Conservation (phyloP, 2,888 invertebrate genomes). For the Palloptera scutellata region DNA sequence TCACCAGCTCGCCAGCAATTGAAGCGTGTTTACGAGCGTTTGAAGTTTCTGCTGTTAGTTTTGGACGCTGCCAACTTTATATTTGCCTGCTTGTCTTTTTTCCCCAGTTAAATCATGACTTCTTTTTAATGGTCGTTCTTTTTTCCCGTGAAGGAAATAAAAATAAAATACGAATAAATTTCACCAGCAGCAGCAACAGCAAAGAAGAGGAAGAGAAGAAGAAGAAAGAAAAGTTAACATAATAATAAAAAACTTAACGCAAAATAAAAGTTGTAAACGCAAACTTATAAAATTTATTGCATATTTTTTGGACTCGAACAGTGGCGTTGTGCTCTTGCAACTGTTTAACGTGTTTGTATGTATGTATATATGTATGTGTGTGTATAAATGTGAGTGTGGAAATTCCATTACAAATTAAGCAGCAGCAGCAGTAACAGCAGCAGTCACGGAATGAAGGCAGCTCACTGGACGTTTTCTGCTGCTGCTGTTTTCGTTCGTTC, state of each 20-base stretch:
- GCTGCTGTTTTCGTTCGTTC: background rate
- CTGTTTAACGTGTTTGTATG: background rate
- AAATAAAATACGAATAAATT: too few relatives aligned
- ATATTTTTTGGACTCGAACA: conserved; percentile 11
- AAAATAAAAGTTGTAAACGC: conserved; percentile 35
- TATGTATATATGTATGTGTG: background rate
- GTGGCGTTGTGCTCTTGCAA: background rate
- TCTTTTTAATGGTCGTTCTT: conserved; percentile 2
- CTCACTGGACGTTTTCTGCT: conserved; percentile 3
- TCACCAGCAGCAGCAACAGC: too few relatives aligned
- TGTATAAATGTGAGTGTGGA: background rate
- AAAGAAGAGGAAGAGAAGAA: conserved; percentile 11
- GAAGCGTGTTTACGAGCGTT: conserved; percentile 2
- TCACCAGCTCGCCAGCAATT: background rate
- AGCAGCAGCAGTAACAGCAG: conserved; percentile 10
- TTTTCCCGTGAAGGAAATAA: background rate
- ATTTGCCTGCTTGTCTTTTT: background rate
- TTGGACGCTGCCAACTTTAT: background rate
- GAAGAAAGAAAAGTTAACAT: conserved; percentile 20
- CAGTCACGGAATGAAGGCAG: too few relatives aligned
- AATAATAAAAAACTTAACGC: conserved; percentile 34
- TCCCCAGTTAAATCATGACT: background rate
- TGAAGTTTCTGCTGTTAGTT: background rate
- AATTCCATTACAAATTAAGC: conserved; percentile 34
- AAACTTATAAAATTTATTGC: conserved; percentile 37